These are phyloP conservation scores for Agrilus mali DNA, from an alignment of 2,888 invertebrate species.

Conservation along the genomic window DNA sequence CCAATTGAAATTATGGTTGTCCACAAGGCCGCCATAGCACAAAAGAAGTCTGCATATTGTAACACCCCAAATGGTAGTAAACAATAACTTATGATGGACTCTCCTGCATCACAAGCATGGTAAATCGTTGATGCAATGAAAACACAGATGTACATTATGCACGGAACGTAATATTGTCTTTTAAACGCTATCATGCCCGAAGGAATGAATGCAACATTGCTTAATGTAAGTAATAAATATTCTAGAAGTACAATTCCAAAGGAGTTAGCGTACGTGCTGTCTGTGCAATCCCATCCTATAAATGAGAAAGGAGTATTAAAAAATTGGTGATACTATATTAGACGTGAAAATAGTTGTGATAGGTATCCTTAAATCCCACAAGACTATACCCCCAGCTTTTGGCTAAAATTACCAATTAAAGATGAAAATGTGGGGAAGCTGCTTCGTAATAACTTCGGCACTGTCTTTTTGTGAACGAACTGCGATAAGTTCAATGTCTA, in stretches of 20 bases:
- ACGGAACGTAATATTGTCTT: slow-evolving; percentile 67
- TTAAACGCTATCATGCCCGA: slow-evolving; percentile 62
- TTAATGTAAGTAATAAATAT: slow-evolving; percentile 63
- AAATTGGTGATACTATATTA: no score
- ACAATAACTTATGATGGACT: slow-evolving; percentile 65
- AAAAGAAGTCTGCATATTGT: slow-evolving; percentile 82
- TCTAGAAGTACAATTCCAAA: slow-evolving; percentile 52
- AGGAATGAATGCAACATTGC: slow-evolving; percentile 71
- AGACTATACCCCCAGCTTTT: no score
- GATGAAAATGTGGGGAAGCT: no score
- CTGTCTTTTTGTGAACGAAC: no score
- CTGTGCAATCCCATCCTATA: slow-evolving; percentile 75
- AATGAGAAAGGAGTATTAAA: slow-evolving; percentile 25
- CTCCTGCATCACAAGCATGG: slow-evolving; percentile 81
- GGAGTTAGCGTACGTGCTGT: slow-evolving; percentile 61
- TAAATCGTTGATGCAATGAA: slow-evolving; percentile 85
- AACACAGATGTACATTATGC: slow-evolving; percentile 67
- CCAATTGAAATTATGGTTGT: slow-evolving; percentile 80
- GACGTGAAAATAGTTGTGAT: no score
- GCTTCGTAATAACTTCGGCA: no score
- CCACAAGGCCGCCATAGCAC: slow-evolving; percentile 78
- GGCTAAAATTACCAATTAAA: no score
- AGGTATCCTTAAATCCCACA: no score
- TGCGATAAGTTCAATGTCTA: no score
- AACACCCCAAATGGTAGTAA: slow-evolving; percentile 62